Evolutionary conservation across 2,113 vertebrate species (phyloP).

Genomic region (Otocyon megalotis): DNA sequence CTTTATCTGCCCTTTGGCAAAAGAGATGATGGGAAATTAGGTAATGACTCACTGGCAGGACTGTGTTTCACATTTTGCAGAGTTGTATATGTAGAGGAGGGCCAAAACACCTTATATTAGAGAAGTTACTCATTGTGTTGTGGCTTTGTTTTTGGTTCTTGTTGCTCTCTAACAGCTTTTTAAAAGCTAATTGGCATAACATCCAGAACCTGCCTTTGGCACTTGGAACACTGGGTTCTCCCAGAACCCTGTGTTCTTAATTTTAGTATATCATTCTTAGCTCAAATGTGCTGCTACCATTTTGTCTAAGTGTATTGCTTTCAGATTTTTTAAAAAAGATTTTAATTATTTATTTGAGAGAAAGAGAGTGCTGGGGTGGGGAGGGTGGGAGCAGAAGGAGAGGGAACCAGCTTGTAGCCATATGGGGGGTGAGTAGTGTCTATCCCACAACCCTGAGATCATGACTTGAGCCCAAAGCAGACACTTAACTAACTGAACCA

Average conservation of each 20-base stretch:
- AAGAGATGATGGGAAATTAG: neutral
- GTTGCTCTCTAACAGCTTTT: constrained; percentile 52
- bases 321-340: neutral
- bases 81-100: neutral
- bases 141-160: constrained; percentile 51
- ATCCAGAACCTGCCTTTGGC: constrained; percentile 68
- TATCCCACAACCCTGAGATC: neutral
- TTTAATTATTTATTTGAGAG: neutral
- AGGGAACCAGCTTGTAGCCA: neutral
- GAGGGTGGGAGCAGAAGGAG: neutral
- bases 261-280: constrained; percentile 43
- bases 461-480: neutral
- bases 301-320: constrained; percentile 59
- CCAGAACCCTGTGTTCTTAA: constrained; percentile 60
- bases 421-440: too few species aligned
- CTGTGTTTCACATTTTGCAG: neutral
- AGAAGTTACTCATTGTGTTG: neutral
- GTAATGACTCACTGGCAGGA: neutral
- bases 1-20: constrained; percentile 32
- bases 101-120: neutral
- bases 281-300: neutral
- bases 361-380: neutral
- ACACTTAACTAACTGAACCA: neutral
- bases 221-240: constrained; percentile 58
- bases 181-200: constrained; percentile 61